These are phyloP conservation scores for Bombycilla garrulus DNA, from an alignment of 2,113 vertebrate species.

Conservation along the genomic window DNA sequence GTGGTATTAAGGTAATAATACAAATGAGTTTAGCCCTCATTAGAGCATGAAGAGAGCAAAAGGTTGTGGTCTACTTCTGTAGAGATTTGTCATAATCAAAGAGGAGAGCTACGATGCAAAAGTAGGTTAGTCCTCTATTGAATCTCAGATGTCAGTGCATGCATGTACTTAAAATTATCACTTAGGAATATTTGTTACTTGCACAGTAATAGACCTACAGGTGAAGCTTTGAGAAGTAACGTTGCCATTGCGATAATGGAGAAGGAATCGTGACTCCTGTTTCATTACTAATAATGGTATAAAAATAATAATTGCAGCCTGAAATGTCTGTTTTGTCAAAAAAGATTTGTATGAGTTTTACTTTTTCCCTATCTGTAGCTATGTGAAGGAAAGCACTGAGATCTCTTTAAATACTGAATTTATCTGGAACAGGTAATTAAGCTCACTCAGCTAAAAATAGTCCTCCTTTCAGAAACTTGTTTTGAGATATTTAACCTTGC, in stretches of 20 bases:
- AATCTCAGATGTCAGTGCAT: neutral
- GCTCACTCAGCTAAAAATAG: constrained; percentile 1
- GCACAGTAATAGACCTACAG: neutral
- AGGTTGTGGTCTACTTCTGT: neutral
- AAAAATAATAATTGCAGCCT: neutral
- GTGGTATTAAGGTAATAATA: neutral
- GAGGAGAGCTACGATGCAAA: neutral
- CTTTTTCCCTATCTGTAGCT: neutral
- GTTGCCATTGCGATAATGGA: neutral
- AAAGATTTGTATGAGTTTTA: neutral
- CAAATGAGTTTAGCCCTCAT: neutral
- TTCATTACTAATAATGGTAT: neutral
- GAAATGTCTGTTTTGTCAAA: neutral
- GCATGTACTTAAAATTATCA: neutral
- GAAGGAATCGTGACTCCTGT: neutral
- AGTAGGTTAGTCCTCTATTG: neutral
- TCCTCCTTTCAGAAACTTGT: neutral
- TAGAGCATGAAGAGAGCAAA: neutral
- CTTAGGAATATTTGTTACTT: neutral
- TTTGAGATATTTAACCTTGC: neutral
- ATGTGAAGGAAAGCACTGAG: neutral
- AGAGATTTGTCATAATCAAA: neutral
- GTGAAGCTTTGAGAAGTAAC: neutral
- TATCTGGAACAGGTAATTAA: neutral
- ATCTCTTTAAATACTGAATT: neutral